phyloP scores from a whole-genome alignment of 2,888 invertebrate species.

The Apotomis capreana region DNA sequence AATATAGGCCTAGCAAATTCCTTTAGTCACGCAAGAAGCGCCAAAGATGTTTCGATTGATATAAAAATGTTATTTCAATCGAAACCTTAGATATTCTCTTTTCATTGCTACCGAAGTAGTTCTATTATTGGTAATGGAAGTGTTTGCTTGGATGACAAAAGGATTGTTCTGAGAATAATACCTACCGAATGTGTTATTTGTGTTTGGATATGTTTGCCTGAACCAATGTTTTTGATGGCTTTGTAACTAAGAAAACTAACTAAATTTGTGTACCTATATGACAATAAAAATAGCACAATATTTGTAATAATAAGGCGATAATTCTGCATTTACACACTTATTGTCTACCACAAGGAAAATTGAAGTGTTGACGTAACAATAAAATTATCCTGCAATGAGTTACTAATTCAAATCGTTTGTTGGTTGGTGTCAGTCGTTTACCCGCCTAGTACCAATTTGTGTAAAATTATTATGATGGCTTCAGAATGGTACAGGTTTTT shows the following conservation, averaged over 20 bases:
- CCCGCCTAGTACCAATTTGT: neutral
- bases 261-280: no score
- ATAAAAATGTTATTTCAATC: conserved; percentile 9
- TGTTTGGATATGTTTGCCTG: neutral
- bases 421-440: conserved; percentile 4
- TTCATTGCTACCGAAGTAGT: neutral
- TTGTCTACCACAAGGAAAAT: conserved; percentile 19
- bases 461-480: neutral
- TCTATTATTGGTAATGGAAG: conserved; percentile 16
- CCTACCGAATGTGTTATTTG: neutral
- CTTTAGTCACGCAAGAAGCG: conserved; percentile 9
- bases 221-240: no score
- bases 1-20: neutral
- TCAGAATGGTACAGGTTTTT: neutral
- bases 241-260: no score
- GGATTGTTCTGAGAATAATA: neutral
- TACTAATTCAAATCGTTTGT: conserved; percentile 6
- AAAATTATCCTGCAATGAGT: conserved; percentile 13
- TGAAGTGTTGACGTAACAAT: conserved; percentile 6
- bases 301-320: no score
- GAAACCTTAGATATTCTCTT: conserved; percentile 3
- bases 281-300: no score
- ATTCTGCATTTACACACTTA: neutral
- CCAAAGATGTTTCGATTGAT: conserved; percentile 7
- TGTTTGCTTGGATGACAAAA: conserved; percentile 17